phyloP scores from a whole-genome alignment of 2,113 vertebrate genomes.

The Heloderma charlesbogerti region DNA sequence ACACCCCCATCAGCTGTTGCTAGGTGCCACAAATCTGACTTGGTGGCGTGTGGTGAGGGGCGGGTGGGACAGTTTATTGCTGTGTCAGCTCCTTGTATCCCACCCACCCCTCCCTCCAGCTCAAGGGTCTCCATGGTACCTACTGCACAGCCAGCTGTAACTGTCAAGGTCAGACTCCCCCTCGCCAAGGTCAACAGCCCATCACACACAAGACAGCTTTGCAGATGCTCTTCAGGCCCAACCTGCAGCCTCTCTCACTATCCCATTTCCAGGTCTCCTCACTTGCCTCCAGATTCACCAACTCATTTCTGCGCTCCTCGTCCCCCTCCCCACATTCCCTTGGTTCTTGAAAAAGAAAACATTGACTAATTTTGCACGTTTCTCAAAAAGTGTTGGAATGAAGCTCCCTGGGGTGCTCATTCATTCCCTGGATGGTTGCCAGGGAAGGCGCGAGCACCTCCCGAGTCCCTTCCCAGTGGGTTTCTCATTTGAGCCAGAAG shows the following conservation, averaged over 20 bases:
- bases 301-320: not conserved
- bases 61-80: not conserved
- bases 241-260: not conserved
- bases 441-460: not conserved
- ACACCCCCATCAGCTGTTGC: slow-evolving; percentile 27
- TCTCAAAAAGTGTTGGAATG: not conserved
- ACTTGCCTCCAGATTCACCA: no score
- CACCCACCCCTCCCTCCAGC: not conserved
- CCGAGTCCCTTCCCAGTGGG: not conserved
- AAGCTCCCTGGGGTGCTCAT: not conserved
- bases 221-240: not conserved
- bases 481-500: not conserved
- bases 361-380: not conserved
- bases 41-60: not conserved
- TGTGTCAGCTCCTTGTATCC: slow-evolving; percentile 27
- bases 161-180: slow-evolving; percentile 16
- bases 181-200: slow-evolving; percentile 6
- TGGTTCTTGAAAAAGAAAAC: not conserved
- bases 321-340: not conserved
- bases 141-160: not conserved
- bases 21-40: slow-evolving; percentile 14
- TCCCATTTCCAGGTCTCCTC: not conserved
- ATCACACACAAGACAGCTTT: not conserved
- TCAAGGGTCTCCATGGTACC: not conserved
- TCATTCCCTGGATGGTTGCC: not conserved